phyloP scores from a whole-genome alignment of 2,113 vertebrate genomes.

The Vidua macroura region DNA sequence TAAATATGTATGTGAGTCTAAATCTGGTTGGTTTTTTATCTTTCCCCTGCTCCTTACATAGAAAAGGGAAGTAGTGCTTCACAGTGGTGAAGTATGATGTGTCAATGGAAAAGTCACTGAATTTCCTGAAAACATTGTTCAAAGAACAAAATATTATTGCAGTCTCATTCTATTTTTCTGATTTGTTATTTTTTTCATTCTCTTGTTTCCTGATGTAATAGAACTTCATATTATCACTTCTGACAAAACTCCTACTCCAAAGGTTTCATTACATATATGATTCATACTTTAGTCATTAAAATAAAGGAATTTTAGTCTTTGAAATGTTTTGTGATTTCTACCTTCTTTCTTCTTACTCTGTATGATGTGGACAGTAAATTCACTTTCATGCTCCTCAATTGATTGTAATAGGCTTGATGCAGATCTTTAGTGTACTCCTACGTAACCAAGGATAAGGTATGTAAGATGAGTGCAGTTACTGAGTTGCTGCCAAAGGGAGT shows the following conservation, averaged over 20 bases:
- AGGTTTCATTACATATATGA: not conserved
- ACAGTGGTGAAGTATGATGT: not conserved
- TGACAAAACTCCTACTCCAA: not conserved
- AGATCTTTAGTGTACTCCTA: not conserved
- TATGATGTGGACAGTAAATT: not conserved
- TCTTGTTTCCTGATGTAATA: not conserved
- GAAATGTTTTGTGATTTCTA: not conserved
- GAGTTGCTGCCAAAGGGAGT: not conserved
- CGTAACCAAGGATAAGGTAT: not conserved
- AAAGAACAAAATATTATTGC: not conserved
- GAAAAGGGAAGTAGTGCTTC: conserved; percentile 27
- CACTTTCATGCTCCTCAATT: not conserved
- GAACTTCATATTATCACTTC: not conserved
- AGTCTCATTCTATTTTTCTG: not conserved
- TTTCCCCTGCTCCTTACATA: not conserved
- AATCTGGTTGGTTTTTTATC: not conserved
- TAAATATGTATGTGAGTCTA: not conserved
- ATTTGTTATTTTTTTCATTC: not conserved
- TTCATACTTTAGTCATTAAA: not conserved
- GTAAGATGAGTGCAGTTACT: not conserved
- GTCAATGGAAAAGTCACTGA: not conserved
- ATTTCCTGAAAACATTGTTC: not conserved
- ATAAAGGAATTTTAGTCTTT: not conserved
- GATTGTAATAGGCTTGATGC: not conserved
- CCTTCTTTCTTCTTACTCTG: not conserved